Conservation (phyloP, 2,113 vertebrate genomes). For the Reinhardtius hippoglossoides region DNA sequence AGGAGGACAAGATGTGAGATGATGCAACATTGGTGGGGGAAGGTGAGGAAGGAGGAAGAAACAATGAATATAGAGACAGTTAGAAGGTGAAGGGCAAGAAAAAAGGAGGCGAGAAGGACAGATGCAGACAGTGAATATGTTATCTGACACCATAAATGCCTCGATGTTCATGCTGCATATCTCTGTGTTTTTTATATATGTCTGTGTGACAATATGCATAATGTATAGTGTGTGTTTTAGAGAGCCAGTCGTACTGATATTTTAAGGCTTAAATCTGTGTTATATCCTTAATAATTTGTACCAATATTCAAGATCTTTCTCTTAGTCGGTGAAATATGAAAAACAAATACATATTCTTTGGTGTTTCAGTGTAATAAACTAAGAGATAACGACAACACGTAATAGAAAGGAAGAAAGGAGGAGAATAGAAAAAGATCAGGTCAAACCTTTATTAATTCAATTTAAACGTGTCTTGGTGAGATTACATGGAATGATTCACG, state of each 20-base stretch:
- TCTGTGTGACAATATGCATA: neutral
- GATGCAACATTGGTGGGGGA: constrained; percentile 46
- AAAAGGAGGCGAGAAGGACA: neutral
- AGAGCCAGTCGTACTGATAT: neutral
- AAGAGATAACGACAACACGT: neutral
- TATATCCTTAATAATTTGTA: neutral
- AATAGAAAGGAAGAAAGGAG: neutral
- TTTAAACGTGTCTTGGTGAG: neutral
- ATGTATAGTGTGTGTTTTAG: neutral
- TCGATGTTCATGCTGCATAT: neutral
- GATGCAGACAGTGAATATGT: constrained; percentile 4
- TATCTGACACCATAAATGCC: neutral
- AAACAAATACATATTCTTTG: neutral
- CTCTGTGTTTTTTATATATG: neutral
- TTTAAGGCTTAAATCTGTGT: neutral
- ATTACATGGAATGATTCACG: neutral
- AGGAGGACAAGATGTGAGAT: constrained; percentile 31
- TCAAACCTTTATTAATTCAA: no score
- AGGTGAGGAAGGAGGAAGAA: constrained; percentile 21
- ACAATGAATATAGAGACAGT: constrained; percentile 14
- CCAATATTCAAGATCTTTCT: neutral
- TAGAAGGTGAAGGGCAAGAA: constrained; percentile 30
- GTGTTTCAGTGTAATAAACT: neutral
- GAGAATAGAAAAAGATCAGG: neutral
- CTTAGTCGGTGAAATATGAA: neutral